A percentile compares a stretch with the other conserved stretches of the same genome.
Conservation (phyloP, 1,140 invertebrate genomes). For the Tribolium castaneum region DNA sequence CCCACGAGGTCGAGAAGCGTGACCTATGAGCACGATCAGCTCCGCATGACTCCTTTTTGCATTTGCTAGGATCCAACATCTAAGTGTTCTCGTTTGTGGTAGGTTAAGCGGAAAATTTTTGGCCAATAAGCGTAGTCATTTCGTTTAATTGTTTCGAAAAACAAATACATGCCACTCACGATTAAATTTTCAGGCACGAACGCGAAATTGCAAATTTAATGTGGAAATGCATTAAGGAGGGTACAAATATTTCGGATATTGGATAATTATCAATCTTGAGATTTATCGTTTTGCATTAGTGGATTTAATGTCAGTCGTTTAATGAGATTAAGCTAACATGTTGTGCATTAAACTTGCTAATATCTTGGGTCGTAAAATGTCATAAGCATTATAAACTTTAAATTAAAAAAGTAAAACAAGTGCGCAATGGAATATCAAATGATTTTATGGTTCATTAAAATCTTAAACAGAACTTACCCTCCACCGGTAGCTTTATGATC, state of each 20-base stretch:
- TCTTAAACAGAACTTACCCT: not conserved
- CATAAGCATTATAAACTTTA: slow-evolving; percentile 24
- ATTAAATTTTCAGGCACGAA: not conserved
- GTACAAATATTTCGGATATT: not conserved
- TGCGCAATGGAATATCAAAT: slow-evolving; percentile 34
- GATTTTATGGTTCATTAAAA: slow-evolving; percentile 40
- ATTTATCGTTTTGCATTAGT: not conserved
- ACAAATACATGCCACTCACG: not conserved
- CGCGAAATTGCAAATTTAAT: too few relatives aligned
- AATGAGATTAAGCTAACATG: slow-evolving; percentile 37
- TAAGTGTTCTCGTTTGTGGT: not conserved
- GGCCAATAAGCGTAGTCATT: not conserved
- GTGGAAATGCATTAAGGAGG: not conserved
- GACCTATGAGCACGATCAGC: slow-evolving; percentile 25
- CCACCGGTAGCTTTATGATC: not conserved
- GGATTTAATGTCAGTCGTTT: slow-evolving; percentile 21
- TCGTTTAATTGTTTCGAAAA: not conserved
- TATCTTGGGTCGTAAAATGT: slow-evolving; percentile 37
- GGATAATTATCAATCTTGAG: not conserved
- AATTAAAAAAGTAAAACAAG: slow-evolving; percentile 6
- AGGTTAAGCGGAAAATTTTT: not conserved
- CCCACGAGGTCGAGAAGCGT: slow-evolving; percentile 27
- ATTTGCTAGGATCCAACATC: not conserved
- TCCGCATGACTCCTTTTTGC: slow-evolving; percentile 15
- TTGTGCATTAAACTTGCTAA: slow-evolving; percentile 35